These are phyloP conservation scores for Drosophila merina DNA, from an alignment of 2,888 invertebrate species.

Conservation along the genomic window DNA sequence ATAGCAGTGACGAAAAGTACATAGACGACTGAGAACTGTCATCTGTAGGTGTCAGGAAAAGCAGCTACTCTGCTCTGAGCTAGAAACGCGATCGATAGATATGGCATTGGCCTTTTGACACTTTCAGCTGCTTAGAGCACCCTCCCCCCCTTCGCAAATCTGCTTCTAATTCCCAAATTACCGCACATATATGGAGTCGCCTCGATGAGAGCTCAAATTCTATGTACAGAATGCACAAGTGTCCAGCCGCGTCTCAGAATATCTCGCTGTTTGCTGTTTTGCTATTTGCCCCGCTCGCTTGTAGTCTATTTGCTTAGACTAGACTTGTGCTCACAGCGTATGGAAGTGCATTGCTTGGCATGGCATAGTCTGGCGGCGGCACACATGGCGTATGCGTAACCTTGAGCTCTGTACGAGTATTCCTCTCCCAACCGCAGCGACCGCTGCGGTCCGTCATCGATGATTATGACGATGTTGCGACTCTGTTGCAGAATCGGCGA, in stretches of 20 bases:
- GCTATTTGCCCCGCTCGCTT: slow-evolving; percentile 57
- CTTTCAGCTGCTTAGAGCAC: slow-evolving; percentile 47
- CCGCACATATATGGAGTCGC: slow-evolving; percentile 2
- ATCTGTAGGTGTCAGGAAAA: slow-evolving; percentile 1
- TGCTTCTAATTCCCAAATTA: slow-evolving; percentile 15
- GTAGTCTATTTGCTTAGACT: slow-evolving; percentile 73
- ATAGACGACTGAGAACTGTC: not conserved
- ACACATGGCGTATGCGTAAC: slow-evolving; percentile 77
- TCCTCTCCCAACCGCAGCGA: slow-evolving; percentile 26
- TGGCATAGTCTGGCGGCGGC: slow-evolving; percentile 35
- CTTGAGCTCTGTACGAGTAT: slow-evolving; percentile 60
- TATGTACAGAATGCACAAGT: slow-evolving; percentile 64
- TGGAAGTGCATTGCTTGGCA: slow-evolving; percentile 26
- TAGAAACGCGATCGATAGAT: slow-evolving; percentile 38
- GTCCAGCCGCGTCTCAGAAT: slow-evolving; percentile 51
- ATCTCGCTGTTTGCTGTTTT: slow-evolving; percentile 61
- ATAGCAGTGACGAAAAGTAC: not conserved
- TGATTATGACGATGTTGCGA: slow-evolving; percentile 31
- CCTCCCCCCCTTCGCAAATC: slow-evolving; percentile 3
- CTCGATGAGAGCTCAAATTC: slow-evolving; percentile 34
- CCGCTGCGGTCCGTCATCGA: slow-evolving; percentile 14
- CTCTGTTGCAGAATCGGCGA: slow-evolving; percentile 23
- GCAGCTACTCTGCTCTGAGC: not conserved
- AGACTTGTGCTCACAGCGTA: slow-evolving; percentile 61
- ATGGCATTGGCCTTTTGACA: slow-evolving; percentile 40